Evolutionary conservation across 2,113 vertebrate genomes (phyloP).

Genomic region (Zosterops borbonicus): DNA sequence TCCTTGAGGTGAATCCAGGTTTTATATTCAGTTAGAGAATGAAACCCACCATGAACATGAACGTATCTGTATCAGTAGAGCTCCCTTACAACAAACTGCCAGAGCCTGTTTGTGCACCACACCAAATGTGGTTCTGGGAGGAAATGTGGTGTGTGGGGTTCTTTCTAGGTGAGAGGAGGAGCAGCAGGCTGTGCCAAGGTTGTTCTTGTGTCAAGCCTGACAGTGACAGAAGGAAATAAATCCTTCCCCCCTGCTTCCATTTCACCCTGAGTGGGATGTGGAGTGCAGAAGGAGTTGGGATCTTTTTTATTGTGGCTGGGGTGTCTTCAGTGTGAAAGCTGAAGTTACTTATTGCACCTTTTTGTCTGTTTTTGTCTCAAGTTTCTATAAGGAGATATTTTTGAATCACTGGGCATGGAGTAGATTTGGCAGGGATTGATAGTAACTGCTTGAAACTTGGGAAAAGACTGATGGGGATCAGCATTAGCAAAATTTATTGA

Average conservation of each 20-base stretch:
- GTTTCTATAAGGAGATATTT: neutral
- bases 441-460: neutral
- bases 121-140: neutral
- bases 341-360: neutral
- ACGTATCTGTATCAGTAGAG: neutral
- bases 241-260: neutral
- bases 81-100: neutral
- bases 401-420: neutral
- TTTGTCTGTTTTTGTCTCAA: neutral
- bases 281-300: neutral
- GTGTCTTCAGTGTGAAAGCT: neutral
- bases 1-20: neutral
- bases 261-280: neutral
- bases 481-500: neutral
- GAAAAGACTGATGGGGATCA: neutral
- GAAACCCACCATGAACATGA: accelerated
- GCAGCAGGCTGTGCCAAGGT: neutral
- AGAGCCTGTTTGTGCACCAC: accelerated
- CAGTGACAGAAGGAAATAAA: neutral
- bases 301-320: neutral
- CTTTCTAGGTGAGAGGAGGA: neutral
- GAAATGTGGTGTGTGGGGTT: neutral
- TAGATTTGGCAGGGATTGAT: neutral
- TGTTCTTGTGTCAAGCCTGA: neutral
- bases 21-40: neutral